Evolutionary conservation across 2,113 vertebrate species (phyloP).

Genomic region (Herpailurus yagouaroundi): DNA sequence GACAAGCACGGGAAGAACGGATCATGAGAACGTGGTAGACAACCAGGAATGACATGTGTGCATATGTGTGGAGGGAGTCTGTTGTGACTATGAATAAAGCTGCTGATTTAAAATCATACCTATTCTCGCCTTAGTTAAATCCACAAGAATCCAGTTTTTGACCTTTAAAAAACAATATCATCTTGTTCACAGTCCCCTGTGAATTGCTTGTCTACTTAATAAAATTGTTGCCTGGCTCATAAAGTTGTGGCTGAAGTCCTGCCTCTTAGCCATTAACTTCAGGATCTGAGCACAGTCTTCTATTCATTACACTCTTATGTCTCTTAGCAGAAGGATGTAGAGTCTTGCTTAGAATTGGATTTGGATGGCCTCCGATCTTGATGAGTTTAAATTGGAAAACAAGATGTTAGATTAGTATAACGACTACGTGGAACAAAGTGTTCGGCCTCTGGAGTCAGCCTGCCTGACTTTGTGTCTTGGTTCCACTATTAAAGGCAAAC

Average conservation of each 20-base stretch:
- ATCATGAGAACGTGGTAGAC: not conserved
- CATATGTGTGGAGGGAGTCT: not conserved
- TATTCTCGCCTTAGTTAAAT: not conserved
- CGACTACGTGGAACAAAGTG: not conserved
- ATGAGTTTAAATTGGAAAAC: constrained; percentile 43
- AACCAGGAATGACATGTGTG: not conserved
- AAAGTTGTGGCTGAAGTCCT: constrained; percentile 30
- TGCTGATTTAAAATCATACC: not conserved
- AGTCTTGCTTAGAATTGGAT: constrained; percentile 21
- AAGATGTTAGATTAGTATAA: not conserved
- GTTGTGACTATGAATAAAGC: not conserved
- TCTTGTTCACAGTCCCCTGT: constrained; percentile 7
- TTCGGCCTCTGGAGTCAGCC: not conserved
- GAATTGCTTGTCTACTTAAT: constrained; percentile 59
- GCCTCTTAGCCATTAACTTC: constrained; percentile 38
- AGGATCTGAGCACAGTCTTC: constrained; percentile 10
- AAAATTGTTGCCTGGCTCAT: constrained; percentile 54
- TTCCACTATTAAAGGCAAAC: not conserved
- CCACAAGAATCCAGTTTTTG: constrained; percentile 27
- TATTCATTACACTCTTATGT: constrained; percentile 1
- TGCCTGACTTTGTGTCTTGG: not conserved
- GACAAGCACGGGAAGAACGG: not conserved
- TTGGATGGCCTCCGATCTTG: constrained; percentile 9
- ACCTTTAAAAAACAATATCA: constrained; percentile 51
- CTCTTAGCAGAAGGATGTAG: not conserved